These are phyloP conservation scores for Archilochus colubris DNA, from an alignment of 2,113 vertebrate species.

Conservation along the genomic window DNA sequence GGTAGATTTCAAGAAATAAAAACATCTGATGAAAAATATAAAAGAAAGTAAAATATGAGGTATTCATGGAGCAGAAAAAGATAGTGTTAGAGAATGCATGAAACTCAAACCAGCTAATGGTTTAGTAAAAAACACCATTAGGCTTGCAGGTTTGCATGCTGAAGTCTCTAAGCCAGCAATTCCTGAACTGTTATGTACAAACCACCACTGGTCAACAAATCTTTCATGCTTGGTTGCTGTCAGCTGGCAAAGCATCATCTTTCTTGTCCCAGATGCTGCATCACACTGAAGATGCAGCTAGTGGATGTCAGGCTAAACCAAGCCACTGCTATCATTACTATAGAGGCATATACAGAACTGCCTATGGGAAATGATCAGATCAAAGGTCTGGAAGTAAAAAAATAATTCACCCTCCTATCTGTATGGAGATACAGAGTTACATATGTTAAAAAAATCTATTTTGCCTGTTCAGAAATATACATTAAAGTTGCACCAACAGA, in stretches of 20 bases:
- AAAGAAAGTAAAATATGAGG: background rate
- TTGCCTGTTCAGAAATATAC: conserved; percentile 7
- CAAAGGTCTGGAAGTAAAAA: background rate
- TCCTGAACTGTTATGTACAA: background rate
- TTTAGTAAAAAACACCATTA: background rate
- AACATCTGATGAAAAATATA: background rate
- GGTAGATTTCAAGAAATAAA: background rate
- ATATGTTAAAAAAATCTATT: background rate
- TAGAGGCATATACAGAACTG: background rate
- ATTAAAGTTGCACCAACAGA: background rate
- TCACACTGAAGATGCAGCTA: background rate
- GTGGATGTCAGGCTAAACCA: background rate
- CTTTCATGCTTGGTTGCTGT: background rate
- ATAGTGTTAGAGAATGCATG: background rate
- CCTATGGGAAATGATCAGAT: background rate
- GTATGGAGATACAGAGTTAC: background rate
- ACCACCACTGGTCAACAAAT: background rate
- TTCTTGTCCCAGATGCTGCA: background rate
- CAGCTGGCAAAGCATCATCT: background rate
- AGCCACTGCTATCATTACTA: background rate
- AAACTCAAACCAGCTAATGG: background rate
- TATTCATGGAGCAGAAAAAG: background rate
- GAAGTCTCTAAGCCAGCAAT: background rate
- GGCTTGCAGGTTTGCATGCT: background rate
- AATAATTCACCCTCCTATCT: background rate